phyloP scores from a whole-genome alignment of 2,113 vertebrate species.

The Percina caprodes region DNA sequence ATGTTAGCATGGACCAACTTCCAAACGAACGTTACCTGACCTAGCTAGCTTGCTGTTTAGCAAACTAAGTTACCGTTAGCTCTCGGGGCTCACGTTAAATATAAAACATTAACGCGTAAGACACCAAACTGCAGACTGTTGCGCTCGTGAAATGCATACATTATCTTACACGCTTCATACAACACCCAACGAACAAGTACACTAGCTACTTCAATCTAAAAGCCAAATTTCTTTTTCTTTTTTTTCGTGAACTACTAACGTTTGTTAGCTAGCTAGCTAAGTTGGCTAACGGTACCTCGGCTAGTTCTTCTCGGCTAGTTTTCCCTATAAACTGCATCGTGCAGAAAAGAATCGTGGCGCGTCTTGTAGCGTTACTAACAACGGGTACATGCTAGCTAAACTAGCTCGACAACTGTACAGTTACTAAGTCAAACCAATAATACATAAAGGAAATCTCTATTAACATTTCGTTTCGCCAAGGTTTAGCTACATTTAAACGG shows the following conservation, averaged over 20 bases:
- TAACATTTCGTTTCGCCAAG: constrained; percentile 13
- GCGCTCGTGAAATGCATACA: constrained; percentile 15
- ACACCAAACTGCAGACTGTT: constrained; percentile 40
- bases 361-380: constrained; percentile 2
- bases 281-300: constrained; percentile 59
- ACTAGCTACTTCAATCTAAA: background rate
- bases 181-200: background rate
- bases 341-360: constrained; percentile 55
- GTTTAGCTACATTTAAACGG: constrained; percentile 11
- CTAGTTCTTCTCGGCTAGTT: constrained; percentile 60
- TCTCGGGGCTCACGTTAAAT: constrained; percentile 12
- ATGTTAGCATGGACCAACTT: constrained; percentile 71
- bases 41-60: constrained; percentile 63
- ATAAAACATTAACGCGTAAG: constrained; percentile 16
- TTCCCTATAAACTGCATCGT: constrained; percentile 55
- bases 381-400: constrained; percentile 38
- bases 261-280: constrained; percentile 60
- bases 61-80: constrained; percentile 70
- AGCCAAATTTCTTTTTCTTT: background rate
- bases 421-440: background rate
- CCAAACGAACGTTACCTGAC: constrained; percentile 48
- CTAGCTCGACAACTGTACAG: constrained; percentile 17
- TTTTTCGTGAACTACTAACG: constrained; percentile 31
- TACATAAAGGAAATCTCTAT: background rate
- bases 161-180: background rate